phyloP scores from a whole-genome alignment of 2,797 vertebrate species.

The Staurois parvus region DNA sequence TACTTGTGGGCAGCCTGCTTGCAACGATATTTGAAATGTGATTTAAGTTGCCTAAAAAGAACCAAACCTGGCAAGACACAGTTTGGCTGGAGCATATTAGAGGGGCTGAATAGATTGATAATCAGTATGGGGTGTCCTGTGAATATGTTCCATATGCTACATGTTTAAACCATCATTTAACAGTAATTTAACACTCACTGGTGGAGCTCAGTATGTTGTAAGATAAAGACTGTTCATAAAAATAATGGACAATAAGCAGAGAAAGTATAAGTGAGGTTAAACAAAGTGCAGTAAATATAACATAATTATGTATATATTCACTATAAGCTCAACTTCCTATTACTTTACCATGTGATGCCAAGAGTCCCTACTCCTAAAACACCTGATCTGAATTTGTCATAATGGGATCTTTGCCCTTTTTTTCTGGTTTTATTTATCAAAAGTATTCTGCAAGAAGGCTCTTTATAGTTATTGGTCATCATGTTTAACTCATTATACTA shows the following conservation, averaged over 20 bases:
- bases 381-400: conserved; percentile 56
- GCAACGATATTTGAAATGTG: conserved; percentile 50
- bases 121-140: conserved; percentile 57
- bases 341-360: conserved; percentile 18
- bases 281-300: conserved; percentile 47
- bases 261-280: conserved; percentile 40
- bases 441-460: conserved; percentile 1
- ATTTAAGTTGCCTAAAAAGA: conserved; percentile 42
- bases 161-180: conserved; percentile 60
- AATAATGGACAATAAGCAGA: conserved; percentile 47
- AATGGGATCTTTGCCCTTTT: conserved; percentile 17
- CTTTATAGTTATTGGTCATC: conserved; percentile 4
- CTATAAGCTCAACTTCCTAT: conserved; percentile 14
- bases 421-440: conserved; percentile 45
- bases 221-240: conserved; percentile 47
- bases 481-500: conserved; percentile 23
- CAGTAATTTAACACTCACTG: conserved; percentile 56
- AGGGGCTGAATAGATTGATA: conserved; percentile 46
- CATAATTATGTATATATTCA: conserved; percentile 42
- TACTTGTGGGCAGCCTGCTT: conserved; percentile 35
- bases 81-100: conserved; percentile 49
- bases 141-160: conserved; percentile 58
- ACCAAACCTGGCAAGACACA: conserved; percentile 43
- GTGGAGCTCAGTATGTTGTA: conserved; percentile 48
- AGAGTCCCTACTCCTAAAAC: conserved; percentile 48